A percentile compares a stretch with the other conserved stretches of the same genome.
These are phyloP conservation scores for Tragopan temminckii DNA, from an alignment of 2,797 vertebrate species.

Conservation along the genomic window DNA sequence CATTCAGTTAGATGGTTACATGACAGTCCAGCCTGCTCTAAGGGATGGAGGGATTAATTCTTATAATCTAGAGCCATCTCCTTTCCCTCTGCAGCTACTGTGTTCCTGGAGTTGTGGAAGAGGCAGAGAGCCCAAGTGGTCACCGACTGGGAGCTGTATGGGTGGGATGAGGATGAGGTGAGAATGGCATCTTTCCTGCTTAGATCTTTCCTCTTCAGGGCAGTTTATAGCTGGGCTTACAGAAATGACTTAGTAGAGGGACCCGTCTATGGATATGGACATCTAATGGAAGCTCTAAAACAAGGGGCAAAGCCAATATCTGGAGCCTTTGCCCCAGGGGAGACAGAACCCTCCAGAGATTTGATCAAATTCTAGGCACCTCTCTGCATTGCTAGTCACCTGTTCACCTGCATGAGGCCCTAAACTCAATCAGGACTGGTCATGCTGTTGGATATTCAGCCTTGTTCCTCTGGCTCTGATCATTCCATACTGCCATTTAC, in stretches of 20 bases:
- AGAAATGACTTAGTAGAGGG: not conserved
- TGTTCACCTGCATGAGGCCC: not conserved
- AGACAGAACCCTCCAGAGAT: not conserved
- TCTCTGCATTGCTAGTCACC: not conserved
- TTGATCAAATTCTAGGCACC: not conserved
- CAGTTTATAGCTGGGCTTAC: not conserved
- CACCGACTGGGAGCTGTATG: conserved; percentile 88
- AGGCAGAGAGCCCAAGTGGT: conserved; percentile 86
- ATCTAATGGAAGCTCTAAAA: not conserved
- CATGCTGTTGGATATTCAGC: not conserved
- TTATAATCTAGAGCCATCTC: not conserved
- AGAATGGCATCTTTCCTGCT: not conserved
- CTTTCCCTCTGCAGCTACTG: conserved; percentile 84
- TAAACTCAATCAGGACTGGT: not conserved
- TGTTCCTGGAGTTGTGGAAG: conserved; percentile 97
- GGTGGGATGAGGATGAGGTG: conserved; percentile 96
- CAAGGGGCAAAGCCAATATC: not conserved
- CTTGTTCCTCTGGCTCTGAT: not conserved
- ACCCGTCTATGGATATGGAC: not conserved
- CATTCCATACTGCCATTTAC: not conserved
- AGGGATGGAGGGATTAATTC: not conserved
- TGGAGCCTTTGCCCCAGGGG: not conserved
- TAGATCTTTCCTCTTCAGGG: fast-evolving
- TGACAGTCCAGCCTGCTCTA: fast-evolving
- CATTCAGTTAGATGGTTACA: not conserved